A percentile compares a stretch with the other conserved stretches of the same genome.
Evolutionary conservation across 30 jellyfish, hydroid and myxozoan genomes (phyloP).

Genomic region (Chrysaora quinquecirrha): DNA sequence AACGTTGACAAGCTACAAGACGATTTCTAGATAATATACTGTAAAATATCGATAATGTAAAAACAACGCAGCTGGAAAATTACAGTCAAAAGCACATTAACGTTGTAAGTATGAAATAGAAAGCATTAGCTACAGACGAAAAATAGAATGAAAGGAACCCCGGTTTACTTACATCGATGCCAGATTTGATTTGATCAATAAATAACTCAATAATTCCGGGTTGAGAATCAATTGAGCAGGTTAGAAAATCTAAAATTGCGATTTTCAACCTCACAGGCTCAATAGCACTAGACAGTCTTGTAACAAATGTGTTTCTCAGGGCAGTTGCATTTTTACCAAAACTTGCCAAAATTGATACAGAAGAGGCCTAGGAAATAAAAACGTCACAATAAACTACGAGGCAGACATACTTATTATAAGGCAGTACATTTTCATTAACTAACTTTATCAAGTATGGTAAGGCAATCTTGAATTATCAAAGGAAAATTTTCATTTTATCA

Average conservation of each 20-base stretch:
- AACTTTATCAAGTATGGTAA: too few relatives aligned
- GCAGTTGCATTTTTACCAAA: conserved; percentile 68
- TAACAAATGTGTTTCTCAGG: conserved; percentile 63
- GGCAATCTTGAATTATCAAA: too few relatives aligned
- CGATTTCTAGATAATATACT: too few relatives aligned
- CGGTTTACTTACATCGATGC: not conserved
- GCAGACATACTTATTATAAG: too few relatives aligned
- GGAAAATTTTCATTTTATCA: too few relatives aligned
- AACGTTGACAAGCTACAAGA: too few relatives aligned
- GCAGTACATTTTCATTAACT: too few relatives aligned
- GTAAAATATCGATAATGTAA: too few relatives aligned
- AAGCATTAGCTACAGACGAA: not conserved
- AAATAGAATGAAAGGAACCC: not conserved
- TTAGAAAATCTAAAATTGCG: conserved; percentile 84
- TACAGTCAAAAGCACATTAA: too few relatives aligned
- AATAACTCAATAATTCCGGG: conserved; percentile 90
- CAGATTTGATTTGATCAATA: conserved; percentile 30
- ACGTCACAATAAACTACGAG: too few relatives aligned
- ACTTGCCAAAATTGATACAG: conserved; percentile 66
- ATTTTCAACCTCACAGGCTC: conserved; percentile 86
- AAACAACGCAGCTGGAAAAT: too few relatives aligned
- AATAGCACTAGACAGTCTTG: conserved; percentile 54
- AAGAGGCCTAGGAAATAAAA: conserved; percentile 13
- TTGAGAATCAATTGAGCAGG: conserved; percentile 84
- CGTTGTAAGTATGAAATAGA: too few relatives aligned